phyloP scores from a whole-genome alignment of 2,888 invertebrate species.

The Sphinx pinastri region DNA sequence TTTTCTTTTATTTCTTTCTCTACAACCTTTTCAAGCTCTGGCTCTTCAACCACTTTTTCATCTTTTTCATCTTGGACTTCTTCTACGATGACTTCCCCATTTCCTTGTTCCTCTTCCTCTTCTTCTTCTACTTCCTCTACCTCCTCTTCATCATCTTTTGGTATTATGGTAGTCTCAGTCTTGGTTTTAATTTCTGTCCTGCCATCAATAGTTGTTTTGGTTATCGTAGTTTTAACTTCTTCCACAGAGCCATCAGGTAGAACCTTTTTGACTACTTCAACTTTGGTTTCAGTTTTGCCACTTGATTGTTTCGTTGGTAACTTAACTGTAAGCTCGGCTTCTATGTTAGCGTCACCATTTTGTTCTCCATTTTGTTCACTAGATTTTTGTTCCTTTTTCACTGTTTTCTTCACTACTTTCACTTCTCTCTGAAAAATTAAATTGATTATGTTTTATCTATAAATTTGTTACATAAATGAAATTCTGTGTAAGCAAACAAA shows the following conservation, averaged over 20 bases:
- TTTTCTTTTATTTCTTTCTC: conserved; percentile 48
- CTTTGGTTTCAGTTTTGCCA: conserved; percentile 75
- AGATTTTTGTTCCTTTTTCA: conserved; percentile 58
- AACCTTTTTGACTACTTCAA: conserved; percentile 69
- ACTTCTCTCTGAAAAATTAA: conserved; percentile 70
- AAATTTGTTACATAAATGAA: not conserved
- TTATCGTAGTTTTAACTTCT: conserved; percentile 75
- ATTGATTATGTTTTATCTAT: not conserved
- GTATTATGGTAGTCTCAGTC: conserved; percentile 71
- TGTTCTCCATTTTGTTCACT: conserved; percentile 66
- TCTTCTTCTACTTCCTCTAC: conserved; percentile 62
- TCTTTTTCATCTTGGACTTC: conserved; percentile 45
- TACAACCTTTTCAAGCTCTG: conserved; percentile 41
- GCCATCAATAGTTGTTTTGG: conserved; percentile 74
- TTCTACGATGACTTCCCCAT: conserved; percentile 43
- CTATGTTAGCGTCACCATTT: conserved; percentile 58
- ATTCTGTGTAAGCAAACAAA: not conserved
- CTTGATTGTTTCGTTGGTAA: conserved; percentile 70
- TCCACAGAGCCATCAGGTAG: conserved; percentile 72
- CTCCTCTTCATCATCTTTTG: conserved; percentile 66
- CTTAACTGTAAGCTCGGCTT: conserved; percentile 69
- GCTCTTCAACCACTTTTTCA: conserved; percentile 40
- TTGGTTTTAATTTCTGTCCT: conserved; percentile 73
- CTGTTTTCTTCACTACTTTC: conserved; percentile 65
- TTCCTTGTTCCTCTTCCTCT: conserved; percentile 56